Percentiles rank a stretch among this genome's conserved stretches.
These are phyloP conservation scores for Xiphophorus hellerii DNA, from an alignment of 2,113 vertebrate species.

Conservation along the genomic window DNA sequence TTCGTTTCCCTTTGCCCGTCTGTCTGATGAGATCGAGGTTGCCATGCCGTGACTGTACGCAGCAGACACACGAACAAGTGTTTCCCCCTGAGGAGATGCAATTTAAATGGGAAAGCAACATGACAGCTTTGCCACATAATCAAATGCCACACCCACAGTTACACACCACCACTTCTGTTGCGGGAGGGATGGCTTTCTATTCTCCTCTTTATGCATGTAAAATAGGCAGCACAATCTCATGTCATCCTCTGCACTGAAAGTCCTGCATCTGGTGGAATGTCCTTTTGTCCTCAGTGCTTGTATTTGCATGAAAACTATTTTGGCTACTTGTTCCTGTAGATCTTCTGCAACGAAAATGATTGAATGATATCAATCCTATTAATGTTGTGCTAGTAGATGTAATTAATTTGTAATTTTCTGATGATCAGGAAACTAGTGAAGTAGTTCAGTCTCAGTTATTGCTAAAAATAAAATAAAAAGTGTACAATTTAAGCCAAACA, in stretches of 20 bases:
- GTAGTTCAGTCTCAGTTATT: too few species aligned
- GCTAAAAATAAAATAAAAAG: too few species aligned
- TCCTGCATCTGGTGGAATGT: not conserved
- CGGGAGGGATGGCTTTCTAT: constrained; percentile 8
- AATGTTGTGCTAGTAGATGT: not conserved
- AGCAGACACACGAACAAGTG: constrained; percentile 65
- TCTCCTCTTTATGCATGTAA: constrained; percentile 24
- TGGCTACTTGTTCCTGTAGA: not conserved
- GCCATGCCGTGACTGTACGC: constrained; percentile 69
- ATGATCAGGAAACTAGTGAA: too few species aligned
- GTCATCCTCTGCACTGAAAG: constrained; percentile 7
- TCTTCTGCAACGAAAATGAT: not conserved
- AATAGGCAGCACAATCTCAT: constrained; percentile 18
- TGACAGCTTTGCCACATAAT: constrained; percentile 74
- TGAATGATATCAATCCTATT: not conserved
- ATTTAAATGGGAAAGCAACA: constrained; percentile 73
- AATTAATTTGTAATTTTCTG: too few species aligned
- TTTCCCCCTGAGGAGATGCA: constrained; percentile 65
- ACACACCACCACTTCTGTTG: constrained; percentile 48
- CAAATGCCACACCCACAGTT: constrained; percentile 62
- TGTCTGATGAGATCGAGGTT: constrained; percentile 71
- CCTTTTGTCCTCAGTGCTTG: constrained; percentile 21
- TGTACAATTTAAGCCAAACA: too few species aligned
- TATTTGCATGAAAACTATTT: not conserved
- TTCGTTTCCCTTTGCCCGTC: constrained; percentile 35